These are phyloP conservation scores for Blera fallax DNA, from an alignment of 2,888 invertebrate species.

Conservation along the genomic window DNA sequence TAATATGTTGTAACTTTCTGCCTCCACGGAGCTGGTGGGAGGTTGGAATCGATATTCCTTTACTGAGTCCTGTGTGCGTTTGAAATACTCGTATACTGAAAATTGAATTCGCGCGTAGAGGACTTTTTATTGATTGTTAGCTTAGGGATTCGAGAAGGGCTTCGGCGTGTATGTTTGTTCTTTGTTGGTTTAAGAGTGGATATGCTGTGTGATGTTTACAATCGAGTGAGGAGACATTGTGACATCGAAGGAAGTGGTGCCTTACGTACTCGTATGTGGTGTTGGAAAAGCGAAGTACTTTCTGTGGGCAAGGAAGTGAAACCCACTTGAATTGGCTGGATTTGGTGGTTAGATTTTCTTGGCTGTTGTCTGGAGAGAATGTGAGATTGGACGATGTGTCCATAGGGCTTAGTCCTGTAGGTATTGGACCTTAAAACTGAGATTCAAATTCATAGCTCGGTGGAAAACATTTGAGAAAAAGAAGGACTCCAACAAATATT, in stretches of 20 bases:
- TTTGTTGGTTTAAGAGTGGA: background rate
- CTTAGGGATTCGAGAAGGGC: background rate
- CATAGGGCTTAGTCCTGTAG: no score
- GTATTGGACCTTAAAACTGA: no score
- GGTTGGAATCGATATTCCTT: slow-evolving; percentile 6
- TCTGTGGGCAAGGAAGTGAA: background rate
- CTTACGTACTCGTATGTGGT: no score
- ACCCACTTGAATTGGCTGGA: background rate
- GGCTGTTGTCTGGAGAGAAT: no score
- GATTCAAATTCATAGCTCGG: no score
- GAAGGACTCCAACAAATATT: no score
- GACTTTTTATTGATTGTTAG: slow-evolving; percentile 46
- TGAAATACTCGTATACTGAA: background rate
- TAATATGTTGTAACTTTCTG: background rate
- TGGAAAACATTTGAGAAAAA: no score
- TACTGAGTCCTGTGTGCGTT: background rate
- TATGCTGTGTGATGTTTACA: background rate
- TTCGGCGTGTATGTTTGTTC: background rate
- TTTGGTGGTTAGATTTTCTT: no score
- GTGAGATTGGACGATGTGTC: no score
- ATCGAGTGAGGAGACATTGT: background rate
- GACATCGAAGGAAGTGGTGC: background rate
- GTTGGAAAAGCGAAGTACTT: background rate
- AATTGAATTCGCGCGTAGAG: slow-evolving; percentile 38
- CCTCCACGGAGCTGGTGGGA: background rate